A percentile compares a stretch with the other conserved stretches of the same genome.
Evolutionary conservation across 2,888 invertebrate genomes (phyloP).

Genomic region (Marronus borbonicus): DNA sequence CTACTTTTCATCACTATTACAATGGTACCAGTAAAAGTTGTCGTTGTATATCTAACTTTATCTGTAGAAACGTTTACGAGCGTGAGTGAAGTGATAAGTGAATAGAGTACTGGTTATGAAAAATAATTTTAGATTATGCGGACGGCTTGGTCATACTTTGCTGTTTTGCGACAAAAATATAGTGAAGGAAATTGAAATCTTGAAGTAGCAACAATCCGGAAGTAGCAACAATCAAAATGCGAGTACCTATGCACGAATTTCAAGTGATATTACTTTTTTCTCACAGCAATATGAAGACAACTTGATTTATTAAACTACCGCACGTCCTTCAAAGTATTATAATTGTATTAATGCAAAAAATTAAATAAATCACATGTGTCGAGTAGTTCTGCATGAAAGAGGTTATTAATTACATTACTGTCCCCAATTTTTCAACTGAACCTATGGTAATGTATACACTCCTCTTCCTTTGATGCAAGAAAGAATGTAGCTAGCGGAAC

Average conservation of each 20-base stretch:
- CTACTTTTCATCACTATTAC: neutral
- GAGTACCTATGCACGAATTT: neutral
- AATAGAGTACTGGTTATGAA: neutral
- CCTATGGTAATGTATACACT: too few relatives aligned
- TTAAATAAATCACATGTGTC: too few relatives aligned
- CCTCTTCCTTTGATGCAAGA: too few relatives aligned
- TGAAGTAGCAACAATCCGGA: neutral
- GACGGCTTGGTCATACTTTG: constrained; percentile 10
- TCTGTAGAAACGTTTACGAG: neutral
- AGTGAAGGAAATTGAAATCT: neutral
- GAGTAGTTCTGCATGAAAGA: too few relatives aligned
- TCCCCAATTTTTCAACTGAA: too few relatives aligned
- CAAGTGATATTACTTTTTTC: too few relatives aligned
- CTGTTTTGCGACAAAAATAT: constrained; percentile 5
- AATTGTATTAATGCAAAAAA: too few relatives aligned
- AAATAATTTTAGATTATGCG: constrained; percentile 12
- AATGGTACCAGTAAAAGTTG: constrained; percentile 3
- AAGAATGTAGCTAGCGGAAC: too few relatives aligned
- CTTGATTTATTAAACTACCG: too few relatives aligned
- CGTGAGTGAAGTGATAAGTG: neutral
- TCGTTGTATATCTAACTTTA: neutral
- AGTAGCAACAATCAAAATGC: neutral
- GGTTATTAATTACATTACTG: too few relatives aligned
- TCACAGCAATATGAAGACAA: too few relatives aligned
- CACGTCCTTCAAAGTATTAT: too few relatives aligned